phyloP scores from a whole-genome alignment of 2,113 vertebrate genomes.

The Brachypteracias leptosomus region DNA sequence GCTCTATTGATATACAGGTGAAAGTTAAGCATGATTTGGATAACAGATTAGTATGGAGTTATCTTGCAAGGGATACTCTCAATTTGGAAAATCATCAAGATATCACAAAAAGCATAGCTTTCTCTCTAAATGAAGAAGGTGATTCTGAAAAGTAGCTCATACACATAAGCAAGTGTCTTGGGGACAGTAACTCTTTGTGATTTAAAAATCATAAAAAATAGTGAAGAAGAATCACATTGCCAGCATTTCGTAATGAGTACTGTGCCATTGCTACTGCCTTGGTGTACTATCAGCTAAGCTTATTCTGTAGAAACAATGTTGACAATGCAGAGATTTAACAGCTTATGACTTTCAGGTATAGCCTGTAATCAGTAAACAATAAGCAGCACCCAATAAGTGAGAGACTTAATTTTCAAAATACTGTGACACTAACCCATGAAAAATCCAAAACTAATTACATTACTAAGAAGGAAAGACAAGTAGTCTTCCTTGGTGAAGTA shows the following conservation, averaged over 20 bases:
- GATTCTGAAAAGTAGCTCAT: not conserved
- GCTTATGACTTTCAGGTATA: not conserved
- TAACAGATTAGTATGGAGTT: not conserved
- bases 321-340: not conserved
- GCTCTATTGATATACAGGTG: not conserved
- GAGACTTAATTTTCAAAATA: not conserved
- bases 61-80: not conserved
- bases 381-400: not conserved
- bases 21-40: not conserved
- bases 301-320: not conserved
- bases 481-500: too few relatives aligned
- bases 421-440: not conserved
- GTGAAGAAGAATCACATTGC: not conserved
- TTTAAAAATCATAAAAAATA: not conserved
- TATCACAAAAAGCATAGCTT: not conserved
- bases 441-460: not conserved
- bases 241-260: not conserved
- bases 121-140: not conserved
- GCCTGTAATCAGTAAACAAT: not conserved
- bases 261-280: rapidly evolving
- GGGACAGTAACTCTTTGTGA: not conserved
- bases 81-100: not conserved
- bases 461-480: too few relatives aligned
- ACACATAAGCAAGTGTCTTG: not conserved
- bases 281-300: not conserved